phyloP scores from a whole-genome alignment of 2,113 vertebrate species.

The Oreochromis spilurus region DNA sequence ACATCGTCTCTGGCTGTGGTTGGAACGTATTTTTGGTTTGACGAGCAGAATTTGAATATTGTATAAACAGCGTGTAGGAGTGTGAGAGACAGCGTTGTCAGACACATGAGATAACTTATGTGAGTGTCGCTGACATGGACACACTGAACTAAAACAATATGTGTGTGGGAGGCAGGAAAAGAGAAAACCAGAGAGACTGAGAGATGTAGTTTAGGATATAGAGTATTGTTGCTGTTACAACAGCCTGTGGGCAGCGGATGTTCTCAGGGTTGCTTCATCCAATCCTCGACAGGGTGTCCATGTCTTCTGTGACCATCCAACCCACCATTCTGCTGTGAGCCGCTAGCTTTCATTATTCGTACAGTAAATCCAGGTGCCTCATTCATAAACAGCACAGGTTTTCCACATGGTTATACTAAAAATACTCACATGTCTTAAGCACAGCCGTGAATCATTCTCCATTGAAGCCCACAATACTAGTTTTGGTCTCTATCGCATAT shows the following conservation, averaged over 20 bases:
- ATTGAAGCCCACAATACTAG: background rate
- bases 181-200: conserved; percentile 4
- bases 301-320: conserved; percentile 1
- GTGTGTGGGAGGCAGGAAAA: background rate
- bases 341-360: background rate
- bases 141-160: background rate
- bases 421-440: background rate
- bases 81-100: conserved; percentile 11
- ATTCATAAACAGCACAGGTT: background rate
- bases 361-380: background rate
- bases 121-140: background rate
- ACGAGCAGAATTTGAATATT: conserved; percentile 12
- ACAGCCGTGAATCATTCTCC: background rate
- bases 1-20: background rate
- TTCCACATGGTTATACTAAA: background rate
- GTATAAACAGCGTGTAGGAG: conserved; percentile 23
- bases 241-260: background rate
- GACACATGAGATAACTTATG: background rate
- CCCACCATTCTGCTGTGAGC: background rate
- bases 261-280: conserved; percentile 3
- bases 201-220: background rate
- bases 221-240: background rate
- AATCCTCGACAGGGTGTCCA: background rate
- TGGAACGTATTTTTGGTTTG: conserved; percentile 22
- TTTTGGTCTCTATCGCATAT: background rate